phyloP scores from a whole-genome alignment of 64 coral and sea anemone genomes.

The Pocillopora verrucosa region DNA sequence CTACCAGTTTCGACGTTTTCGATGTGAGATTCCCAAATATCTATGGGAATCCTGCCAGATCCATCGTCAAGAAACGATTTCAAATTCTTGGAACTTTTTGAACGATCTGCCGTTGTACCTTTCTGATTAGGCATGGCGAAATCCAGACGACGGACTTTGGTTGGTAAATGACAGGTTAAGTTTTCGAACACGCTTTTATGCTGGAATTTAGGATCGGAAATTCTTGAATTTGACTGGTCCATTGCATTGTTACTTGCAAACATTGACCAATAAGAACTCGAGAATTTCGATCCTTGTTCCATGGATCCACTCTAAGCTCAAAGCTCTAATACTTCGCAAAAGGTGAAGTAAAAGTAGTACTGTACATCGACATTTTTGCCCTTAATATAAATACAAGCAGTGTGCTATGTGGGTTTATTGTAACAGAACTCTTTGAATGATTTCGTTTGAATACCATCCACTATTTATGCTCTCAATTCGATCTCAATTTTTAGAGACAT shows the following conservation, averaged over 20 bases:
- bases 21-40: too few species aligned
- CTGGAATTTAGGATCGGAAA: conserved; percentile 53
- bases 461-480: conserved; percentile 51
- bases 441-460: conserved; percentile 54
- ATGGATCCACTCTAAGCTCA: conserved; percentile 14
- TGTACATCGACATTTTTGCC: conserved; percentile 56
- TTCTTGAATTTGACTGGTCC: conserved; percentile 56
- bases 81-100: conserved; percentile 58
- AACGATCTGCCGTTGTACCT: conserved; percentile 32
- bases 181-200: conserved; percentile 49
- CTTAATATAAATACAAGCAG: conserved; percentile 57
- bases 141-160: conserved; percentile 13
- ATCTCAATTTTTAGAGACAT: conserved; percentile 52
- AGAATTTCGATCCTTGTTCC: conserved; percentile 17
- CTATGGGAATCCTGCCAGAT: too few species aligned
- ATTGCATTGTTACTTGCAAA: neutral
- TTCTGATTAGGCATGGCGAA: conserved; percentile 49
- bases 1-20: too few species aligned
- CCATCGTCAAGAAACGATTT: neutral
- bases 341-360: conserved; percentile 33
- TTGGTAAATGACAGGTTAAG: conserved; percentile 35
- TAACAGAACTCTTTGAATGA: conserved; percentile 53
- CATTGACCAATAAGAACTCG: conserved; percentile 15
- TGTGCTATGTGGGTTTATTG: conserved; percentile 57
- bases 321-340: conserved; percentile 20